These are phyloP conservation scores for Stenoptilia bipunctidactyla DNA, from an alignment of 2,888 invertebrate species.

Conservation along the genomic window DNA sequence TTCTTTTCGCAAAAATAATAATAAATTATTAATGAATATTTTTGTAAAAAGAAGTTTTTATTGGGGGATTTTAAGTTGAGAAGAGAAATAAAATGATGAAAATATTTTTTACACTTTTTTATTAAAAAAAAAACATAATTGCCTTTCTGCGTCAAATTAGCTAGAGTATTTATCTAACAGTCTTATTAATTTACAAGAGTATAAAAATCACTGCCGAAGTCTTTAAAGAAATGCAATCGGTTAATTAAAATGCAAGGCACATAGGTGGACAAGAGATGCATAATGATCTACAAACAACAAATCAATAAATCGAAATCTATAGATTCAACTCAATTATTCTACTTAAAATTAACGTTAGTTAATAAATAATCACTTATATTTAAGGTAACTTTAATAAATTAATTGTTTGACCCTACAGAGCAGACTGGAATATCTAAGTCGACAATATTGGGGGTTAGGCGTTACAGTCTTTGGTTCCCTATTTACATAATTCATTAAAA, in stretches of 20 bases:
- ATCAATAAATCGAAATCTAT: slow-evolving; percentile 20
- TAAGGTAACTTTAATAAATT: slow-evolving; percentile 68
- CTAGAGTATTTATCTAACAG: slow-evolving; percentile 67
- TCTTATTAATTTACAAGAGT: slow-evolving; percentile 67
- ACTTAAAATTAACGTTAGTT: slow-evolving; percentile 44
- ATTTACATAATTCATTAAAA: slow-evolving; percentile 45
- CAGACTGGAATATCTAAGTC: slow-evolving; percentile 35
- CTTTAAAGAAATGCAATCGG: slow-evolving; percentile 53
- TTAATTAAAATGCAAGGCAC: slow-evolving; percentile 44
- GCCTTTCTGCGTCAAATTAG: slow-evolving; percentile 45
- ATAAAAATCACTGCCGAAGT: slow-evolving; percentile 45
- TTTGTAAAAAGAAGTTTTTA: too few species aligned
- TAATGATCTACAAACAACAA: slow-evolving; percentile 6
- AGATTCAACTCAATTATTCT: slow-evolving; percentile 27
- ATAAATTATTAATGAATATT: too few species aligned
- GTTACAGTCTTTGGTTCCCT: slow-evolving; percentile 63
- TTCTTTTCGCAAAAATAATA: too few species aligned
- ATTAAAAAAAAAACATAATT: slow-evolving; percentile 16
- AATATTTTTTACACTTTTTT: slow-evolving; percentile 38
- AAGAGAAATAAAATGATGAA: slow-evolving; percentile 9
- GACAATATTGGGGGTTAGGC: slow-evolving; percentile 33
- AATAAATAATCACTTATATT: slow-evolving; percentile 61
- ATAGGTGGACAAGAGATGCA: neutral
- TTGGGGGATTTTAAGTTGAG: neutral
- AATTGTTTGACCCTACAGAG: slow-evolving; percentile 32